phyloP scores from a whole-genome alignment of 2,888 invertebrate genomes.

The Allophyes oxyacanthae region DNA sequence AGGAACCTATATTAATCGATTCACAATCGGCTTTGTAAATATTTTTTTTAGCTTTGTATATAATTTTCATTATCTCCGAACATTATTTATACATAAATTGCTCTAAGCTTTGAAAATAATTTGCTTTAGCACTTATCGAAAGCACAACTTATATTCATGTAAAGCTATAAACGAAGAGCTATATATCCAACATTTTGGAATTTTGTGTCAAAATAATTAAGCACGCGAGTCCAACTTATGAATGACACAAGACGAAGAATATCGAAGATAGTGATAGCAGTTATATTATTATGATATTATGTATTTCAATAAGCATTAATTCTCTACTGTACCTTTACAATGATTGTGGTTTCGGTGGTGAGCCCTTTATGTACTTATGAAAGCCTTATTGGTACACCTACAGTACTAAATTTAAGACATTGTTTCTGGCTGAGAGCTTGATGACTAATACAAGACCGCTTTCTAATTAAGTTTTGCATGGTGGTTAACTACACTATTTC shows the following conservation, averaged over 20 bases:
- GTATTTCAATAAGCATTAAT: too few species aligned
- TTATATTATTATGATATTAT: too few species aligned
- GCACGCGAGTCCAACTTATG: too few species aligned
- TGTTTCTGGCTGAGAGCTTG: constrained; percentile 47
- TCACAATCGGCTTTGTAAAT: constrained; percentile 16
- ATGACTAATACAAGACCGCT: constrained; percentile 27
- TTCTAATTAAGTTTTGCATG: constrained; percentile 36
- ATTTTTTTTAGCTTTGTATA: constrained; percentile 6
- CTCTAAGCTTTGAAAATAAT: too few species aligned
- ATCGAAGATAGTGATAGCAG: too few species aligned
- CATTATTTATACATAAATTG: background rate
- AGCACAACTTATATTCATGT: background rate
- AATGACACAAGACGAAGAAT: too few species aligned
- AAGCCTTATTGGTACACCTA: constrained; percentile 11
- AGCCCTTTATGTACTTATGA: too few species aligned
- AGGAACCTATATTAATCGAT: constrained; percentile 2
- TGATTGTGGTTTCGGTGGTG: constrained; percentile 36
- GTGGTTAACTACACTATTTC: background rate
- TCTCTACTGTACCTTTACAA: too few species aligned
- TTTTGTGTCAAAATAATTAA: too few species aligned
- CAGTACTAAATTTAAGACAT: constrained; percentile 13
- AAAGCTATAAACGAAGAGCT: too few species aligned
- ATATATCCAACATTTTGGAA: too few species aligned
- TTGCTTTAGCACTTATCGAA: background rate
- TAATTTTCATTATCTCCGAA: constrained; percentile 3